These are phyloP conservation scores for Mesocricetus auratus DNA, from an alignment of 2,113 vertebrate genomes.

Conservation along the genomic window DNA sequence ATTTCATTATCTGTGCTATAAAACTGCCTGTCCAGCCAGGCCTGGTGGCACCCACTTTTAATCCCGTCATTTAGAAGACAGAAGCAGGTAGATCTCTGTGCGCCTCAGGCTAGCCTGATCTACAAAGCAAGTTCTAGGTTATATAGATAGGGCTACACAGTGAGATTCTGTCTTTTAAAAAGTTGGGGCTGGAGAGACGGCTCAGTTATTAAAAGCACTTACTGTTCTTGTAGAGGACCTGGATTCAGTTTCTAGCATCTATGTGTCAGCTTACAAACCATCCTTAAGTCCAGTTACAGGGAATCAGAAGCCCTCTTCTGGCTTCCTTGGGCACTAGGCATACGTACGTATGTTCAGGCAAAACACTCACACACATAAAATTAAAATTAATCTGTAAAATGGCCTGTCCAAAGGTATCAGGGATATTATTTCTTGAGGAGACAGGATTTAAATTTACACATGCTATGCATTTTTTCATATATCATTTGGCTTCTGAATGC, in stretches of 20 bases:
- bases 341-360: background rate
- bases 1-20: constrained; percentile 23
- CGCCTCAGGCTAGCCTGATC: background rate
- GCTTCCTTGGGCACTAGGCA: background rate
- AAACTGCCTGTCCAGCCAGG: background rate
- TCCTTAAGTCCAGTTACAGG: background rate
- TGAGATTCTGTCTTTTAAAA: background rate
- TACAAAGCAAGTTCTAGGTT: background rate
- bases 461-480: constrained; percentile 3
- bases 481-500: constrained; percentile 54
- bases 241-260: background rate
- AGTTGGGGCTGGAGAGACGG: background rate
- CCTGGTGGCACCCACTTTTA: background rate
- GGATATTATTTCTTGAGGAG: constrained; percentile 48
- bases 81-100: background rate
- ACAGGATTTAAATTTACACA: constrained; percentile 18
- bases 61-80: background rate
- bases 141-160: background rate
- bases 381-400: background rate
- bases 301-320: background rate
- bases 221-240: background rate
- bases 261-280: background rate
- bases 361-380: background rate
- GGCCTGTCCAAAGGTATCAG: background rate
- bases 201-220: background rate